Evolutionary conservation across 2,113 vertebrate species (phyloP), one percentile per base, ranked within the genome.

Genomic region (Takifugu flavidus): DNA sequence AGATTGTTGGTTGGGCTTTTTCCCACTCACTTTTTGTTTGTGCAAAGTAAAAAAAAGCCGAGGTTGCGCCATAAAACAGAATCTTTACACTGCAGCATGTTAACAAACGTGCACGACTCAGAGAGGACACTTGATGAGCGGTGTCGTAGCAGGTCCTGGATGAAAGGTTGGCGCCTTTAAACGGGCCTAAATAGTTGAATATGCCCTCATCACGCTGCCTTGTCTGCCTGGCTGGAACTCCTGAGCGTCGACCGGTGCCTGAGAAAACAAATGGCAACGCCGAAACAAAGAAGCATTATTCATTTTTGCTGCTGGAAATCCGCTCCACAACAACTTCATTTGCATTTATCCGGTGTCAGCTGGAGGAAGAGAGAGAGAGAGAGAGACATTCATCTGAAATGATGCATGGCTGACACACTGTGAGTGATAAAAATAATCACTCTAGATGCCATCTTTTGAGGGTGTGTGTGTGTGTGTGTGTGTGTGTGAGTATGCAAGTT

Each of bases 271-370:
- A 47, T 15, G 66, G n/a, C 8, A 14, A 47, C 42, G 57, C 54
- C 12, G 68, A 72, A 86, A 89, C 83, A 80, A 78, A 70, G 57
- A 85, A 68, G 20, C 42, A 77, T 85, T 79, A 72, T 86, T 82
- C 78, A 81, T 80, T 80, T 39, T 77, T 81, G 57, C 76, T 67
- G 73, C 70, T 84, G 77, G 70, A 74, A 81, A 77, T 57, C 76
- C 74, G 78, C 80, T 85, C 81, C 77, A 83, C 47, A 80, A 83
- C 83, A 81, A 77, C 69, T 54, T 91, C 75, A 89, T 91, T 92
- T 89, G 87, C 77, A 72, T 83, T 78, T 62, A 85, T 80, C 82
- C 90, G 84, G 82, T 57, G 75, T 58, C 78, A 77, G 88, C 86
- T 79, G 80, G 75, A 86, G 71, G 72, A 75, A 34, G 42, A 62